Evolutionary conservation across 2,797 vertebrate species (phyloP).

Genomic region (Pachyuromys duprasi): DNA sequence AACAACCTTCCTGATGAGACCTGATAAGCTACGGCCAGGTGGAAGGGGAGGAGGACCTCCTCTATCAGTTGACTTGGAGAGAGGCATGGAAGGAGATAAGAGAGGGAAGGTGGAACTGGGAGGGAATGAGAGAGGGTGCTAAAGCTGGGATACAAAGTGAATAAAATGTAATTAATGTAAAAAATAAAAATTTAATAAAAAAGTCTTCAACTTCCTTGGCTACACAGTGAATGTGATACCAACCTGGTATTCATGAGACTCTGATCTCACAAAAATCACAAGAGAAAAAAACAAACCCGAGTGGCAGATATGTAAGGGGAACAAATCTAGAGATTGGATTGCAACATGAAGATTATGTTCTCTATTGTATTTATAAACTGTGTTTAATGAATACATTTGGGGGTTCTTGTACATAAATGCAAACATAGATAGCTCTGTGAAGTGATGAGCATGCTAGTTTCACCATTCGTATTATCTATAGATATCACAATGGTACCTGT

Average conservation of each 20-base stretch:
- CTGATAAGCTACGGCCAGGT: no score
- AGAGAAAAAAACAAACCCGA: neutral
- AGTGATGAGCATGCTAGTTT: neutral
- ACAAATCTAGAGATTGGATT: neutral
- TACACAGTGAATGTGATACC: neutral
- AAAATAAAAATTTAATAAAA: no score
- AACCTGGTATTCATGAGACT: neutral
- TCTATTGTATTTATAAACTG: neutral
- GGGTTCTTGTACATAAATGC: neutral
- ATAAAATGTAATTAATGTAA: no score
- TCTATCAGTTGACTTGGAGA: no score
- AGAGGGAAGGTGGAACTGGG: no score
- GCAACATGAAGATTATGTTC: neutral
- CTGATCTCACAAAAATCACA: neutral
- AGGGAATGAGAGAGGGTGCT: no score
- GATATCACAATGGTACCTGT: neutral
- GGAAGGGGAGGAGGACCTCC: no score
- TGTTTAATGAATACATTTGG: neutral
- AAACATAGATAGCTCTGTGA: neutral
- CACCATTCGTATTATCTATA: neutral
- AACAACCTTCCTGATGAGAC: neutral
- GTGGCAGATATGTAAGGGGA: neutral
- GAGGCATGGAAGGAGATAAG: no score
- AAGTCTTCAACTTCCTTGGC: neutral
- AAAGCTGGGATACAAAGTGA: no score